Percentiles rank a stretch among this genome's conserved stretches.
Conservation (phyloP, 2,113 vertebrate genomes). For the Rhea americana region DNA sequence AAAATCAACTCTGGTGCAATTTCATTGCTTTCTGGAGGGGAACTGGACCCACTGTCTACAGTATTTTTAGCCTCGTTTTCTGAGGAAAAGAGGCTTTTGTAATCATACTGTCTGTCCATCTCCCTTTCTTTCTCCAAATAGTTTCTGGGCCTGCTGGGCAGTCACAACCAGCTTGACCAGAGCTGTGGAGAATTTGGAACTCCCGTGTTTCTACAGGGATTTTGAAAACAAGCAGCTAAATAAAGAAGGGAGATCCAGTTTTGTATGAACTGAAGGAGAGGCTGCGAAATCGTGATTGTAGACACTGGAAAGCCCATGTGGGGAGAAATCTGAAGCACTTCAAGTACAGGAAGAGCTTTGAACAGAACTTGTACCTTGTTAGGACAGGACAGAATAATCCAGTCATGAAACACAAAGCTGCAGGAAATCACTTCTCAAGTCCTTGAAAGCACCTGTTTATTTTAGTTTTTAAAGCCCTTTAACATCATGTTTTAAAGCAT, state of each 20-base stretch:
- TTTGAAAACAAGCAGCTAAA: background rate
- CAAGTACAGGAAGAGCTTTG: background rate
- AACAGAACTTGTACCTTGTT: background rate
- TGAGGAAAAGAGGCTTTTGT: rapidly evolving
- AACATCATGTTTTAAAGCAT: background rate
- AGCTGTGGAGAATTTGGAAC: background rate
- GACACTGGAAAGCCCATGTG: background rate
- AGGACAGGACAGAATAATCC: background rate
- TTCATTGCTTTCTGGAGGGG: background rate
- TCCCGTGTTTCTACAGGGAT: background rate
- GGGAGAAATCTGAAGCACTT: background rate
- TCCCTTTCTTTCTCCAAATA: background rate
- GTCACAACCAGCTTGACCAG: background rate
- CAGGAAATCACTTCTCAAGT: background rate
- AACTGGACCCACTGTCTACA: background rate
- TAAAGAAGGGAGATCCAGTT: background rate
- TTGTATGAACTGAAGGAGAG: background rate
- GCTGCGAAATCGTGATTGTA: too few relatives aligned
- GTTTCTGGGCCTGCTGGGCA: background rate
- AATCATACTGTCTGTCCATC: background rate
- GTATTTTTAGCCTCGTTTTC: background rate
- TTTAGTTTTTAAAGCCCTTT: background rate
- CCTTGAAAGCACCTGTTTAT: background rate
- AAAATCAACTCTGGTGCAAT: slow-evolving; percentile 52
- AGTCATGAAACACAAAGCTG: background rate